Conservation (phyloP, 2,797 vertebrate species). For the Gambelia wislizenii region DNA sequence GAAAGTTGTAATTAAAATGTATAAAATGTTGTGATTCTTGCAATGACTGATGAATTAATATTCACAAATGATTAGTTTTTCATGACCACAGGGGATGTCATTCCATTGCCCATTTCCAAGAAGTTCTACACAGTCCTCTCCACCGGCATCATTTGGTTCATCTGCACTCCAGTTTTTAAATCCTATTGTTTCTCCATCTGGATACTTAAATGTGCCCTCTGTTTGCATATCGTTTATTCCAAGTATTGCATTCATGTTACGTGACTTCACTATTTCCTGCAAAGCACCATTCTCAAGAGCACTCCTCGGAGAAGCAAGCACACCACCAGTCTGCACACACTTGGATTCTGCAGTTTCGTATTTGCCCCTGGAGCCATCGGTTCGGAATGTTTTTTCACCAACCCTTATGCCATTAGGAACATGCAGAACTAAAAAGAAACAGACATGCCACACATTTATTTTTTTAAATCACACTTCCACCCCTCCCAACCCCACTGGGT, state of each 20-base stretch:
- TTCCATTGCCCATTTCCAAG: constrained; percentile 9
- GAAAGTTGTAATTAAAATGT: neutral
- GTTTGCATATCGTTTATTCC: constrained; percentile 20
- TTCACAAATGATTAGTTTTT: neutral
- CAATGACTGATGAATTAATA: neutral
- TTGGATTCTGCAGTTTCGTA: constrained; percentile 53
- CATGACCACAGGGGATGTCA: neutral
- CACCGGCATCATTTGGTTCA: constrained; percentile 24
- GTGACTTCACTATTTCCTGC: neutral
- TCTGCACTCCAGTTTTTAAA: neutral
- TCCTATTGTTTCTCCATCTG: neutral
- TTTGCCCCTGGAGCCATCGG: constrained; percentile 42
- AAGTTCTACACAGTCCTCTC: neutral
- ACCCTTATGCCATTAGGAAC: constrained; percentile 46
- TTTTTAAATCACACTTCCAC: too few species aligned
- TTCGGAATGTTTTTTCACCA: constrained; percentile 47
- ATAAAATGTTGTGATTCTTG: neutral
- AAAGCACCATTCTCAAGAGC: neutral
- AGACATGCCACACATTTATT: constrained; percentile 8
- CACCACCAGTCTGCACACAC: constrained; percentile 18
- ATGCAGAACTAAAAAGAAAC: constrained; percentile 35
- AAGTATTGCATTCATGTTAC: neutral
- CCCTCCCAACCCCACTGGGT: neutral
- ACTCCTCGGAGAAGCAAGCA: constrained; percentile 47
- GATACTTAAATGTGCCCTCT: constrained; percentile 12